Evolutionary conservation across 2,797 vertebrate genomes (phyloP).

Genomic region (Alfaro cultratus): DNA sequence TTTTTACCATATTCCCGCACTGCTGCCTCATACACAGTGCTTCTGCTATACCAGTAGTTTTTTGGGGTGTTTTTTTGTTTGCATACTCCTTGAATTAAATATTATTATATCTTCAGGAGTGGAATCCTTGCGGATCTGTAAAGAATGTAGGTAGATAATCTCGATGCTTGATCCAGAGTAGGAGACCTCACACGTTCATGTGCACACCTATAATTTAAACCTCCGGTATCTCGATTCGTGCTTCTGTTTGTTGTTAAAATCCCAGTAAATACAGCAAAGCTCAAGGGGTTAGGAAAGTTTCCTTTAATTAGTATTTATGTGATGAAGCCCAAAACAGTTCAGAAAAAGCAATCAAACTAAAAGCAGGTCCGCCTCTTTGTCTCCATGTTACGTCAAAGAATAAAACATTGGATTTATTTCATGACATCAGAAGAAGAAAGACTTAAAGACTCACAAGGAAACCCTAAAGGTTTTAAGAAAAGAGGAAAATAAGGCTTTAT

Average conservation of each 20-base stretch:
- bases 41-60: background rate
- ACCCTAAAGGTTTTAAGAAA: background rate
- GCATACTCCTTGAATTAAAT: slow-evolving; percentile 41
- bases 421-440: background rate
- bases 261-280: slow-evolving; percentile 12
- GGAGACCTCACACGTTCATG: slow-evolving; percentile 2
- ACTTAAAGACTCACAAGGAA: background rate
- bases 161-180: slow-evolving; percentile 22
- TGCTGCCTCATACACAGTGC: slow-evolving; percentile 24
- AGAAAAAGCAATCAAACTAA: background rate
- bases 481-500: background rate
- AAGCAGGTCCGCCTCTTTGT: background rate
- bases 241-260: slow-evolving; percentile 19
- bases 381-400: background rate
- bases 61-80: slow-evolving; percentile 7
- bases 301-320: slow-evolving; percentile 14
- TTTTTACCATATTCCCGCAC: slow-evolving; percentile 13
- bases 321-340: background rate
- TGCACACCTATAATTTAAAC: slow-evolving; percentile 39
- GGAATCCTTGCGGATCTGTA: slow-evolving; percentile 30
- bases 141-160: slow-evolving; percentile 22
- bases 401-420: background rate
- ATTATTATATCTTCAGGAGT: slow-evolving; percentile 53
- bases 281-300: background rate
- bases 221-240: background rate